Evolutionary conservation across 2,888 invertebrate species (phyloP).

Genomic region (Myopa tessellatipennis): DNA sequence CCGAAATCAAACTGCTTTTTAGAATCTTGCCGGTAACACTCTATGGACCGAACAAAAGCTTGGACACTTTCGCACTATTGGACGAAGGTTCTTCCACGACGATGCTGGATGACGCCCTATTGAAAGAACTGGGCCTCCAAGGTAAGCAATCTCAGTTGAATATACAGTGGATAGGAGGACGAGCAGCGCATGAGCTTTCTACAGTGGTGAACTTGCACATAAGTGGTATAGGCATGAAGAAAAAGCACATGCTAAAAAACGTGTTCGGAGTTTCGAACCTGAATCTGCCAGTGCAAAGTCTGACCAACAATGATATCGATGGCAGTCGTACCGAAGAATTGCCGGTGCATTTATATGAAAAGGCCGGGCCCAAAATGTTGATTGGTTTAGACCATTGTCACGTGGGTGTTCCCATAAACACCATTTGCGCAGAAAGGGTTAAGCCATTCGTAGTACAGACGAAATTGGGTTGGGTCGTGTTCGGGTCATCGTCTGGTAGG

Average conservation of each 20-base stretch:
- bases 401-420: not conserved
- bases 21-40: not conserved
- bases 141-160: not conserved
- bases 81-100: not conserved
- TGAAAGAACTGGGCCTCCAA: not conserved
- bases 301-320: not conserved
- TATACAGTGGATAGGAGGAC: not conserved
- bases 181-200: not conserved
- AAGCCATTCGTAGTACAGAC: not conserved
- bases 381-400: not conserved
- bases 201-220: not conserved
- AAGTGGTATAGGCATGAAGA: not conserved
- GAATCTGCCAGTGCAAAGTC: not conserved
- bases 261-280: not conserved
- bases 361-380: not conserved
- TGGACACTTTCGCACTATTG: not conserved
- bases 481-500: not conserved
- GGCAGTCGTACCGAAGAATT: not conserved
- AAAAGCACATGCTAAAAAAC: not conserved
- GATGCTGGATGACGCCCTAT: not conserved
- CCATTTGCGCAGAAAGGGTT: not conserved
- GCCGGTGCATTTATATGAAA: not conserved
- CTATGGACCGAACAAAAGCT: too few species aligned
- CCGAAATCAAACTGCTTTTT: not conserved
- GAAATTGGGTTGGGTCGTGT: not conserved